Evolutionary conservation across 2,888 invertebrate species (phyloP).

Genomic region (Dicyrtoma fusca): DNA sequence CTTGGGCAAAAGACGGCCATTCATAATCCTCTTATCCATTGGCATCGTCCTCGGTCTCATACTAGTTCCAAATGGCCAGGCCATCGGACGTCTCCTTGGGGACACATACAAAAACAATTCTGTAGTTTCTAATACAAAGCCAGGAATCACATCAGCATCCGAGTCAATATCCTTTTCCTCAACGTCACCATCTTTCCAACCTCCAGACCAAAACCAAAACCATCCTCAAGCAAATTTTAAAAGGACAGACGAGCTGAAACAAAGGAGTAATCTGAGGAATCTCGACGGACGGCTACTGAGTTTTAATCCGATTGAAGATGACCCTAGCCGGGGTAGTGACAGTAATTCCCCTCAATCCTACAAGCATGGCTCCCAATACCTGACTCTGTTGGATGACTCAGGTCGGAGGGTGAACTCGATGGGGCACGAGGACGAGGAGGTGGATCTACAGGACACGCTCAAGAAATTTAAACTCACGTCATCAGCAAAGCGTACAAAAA

Average conservation of each 20-base stretch:
- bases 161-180: background rate
- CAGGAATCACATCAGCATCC: background rate
- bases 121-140: background rate
- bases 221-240: background rate
- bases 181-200: background rate
- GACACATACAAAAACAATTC: constrained; percentile 62
- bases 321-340: background rate
- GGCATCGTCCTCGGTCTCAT: constrained; percentile 87
- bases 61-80: constrained; percentile 89
- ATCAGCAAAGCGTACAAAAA: background rate
- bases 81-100: constrained; percentile 79
- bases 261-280: background rate
- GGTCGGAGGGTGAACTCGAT: constrained; percentile 5
- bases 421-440: background rate
- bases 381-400: background rate
- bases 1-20: constrained; percentile 86
- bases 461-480: constrained; percentile 19
- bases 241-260: background rate
- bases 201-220: background rate
- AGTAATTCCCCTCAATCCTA: constrained; percentile 11
- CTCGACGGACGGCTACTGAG: background rate
- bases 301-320: constrained; percentile 25
- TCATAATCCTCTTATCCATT: constrained; percentile 83
- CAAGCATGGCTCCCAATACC: constrained; percentile 6
- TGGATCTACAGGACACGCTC: constrained; percentile 16